Base-by-base conservation (phyloP, 2,888 invertebrate genomes). In the Theretra japonica region DNA sequence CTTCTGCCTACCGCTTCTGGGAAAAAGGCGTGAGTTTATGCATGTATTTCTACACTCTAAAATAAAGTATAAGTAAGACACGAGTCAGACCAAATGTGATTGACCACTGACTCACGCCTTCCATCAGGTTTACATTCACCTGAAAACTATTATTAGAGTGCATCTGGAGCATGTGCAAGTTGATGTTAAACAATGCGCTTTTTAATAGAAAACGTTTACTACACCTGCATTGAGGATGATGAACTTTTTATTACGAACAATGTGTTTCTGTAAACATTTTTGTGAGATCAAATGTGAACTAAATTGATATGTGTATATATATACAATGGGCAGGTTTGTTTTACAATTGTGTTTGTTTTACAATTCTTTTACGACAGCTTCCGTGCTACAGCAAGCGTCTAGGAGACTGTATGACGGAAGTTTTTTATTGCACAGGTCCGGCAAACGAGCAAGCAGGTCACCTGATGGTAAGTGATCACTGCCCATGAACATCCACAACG, bases 61-160 rank as follows among this genome's bases (percentile, higher is more conserved):
- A 8, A 48, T 48, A 8, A 15, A 15, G 48, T 15, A 53, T 6
- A 53, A n/a, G 65, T 65, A 23, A 17, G 21, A 48, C 4, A 21
- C 48, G 65, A 65, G 48, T 65, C 65, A 65, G 17, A 65, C 41
- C 41, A 48, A 65, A 41, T 65, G 65, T 48, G 62, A 65, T 21
- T 65, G 65, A 23, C 41, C 65, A 65, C 21, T 65, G 48, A 48
- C 65, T 48, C 48, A 65, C 41, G 41, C 21, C 15, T 6, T n/a
- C 48, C 65, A 65, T 48, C 23, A 65, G 41, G 65, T 48, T 65
- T 48, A 65, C 41, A 48, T 65, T 65, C 41, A 65, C 41, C 65
- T 65, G 65, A 48, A 21, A 41, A 8, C 65, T 65, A 65, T 23
- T 48, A 65, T 65, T 65, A 65, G 65, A 65, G 48, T 17, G 41